Evolutionary conservation across 2,113 vertebrate species (phyloP).

Genomic region (Neolamprologus falcicula): DNA sequence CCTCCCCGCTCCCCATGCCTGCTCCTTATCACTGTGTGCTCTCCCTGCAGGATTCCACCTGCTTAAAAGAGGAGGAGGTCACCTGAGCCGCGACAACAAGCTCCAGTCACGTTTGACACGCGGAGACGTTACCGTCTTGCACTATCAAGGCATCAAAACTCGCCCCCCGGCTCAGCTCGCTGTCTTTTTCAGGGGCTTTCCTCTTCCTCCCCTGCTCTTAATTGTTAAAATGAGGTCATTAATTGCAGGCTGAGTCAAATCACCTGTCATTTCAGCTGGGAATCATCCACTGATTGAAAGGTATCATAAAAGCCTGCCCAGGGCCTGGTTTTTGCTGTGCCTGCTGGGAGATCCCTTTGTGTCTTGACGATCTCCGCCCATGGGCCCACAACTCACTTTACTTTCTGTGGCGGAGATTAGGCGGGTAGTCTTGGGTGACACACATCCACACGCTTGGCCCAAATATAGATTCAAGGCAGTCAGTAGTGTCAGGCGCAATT

Average conservation of each 20-base stretch:
- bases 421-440: constrained; percentile 60
- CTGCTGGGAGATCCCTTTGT: constrained; percentile 61
- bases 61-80: not conserved
- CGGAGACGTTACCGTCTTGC: not conserved
- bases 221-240: constrained; percentile 76
- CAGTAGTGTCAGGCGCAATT: constrained; percentile 65
- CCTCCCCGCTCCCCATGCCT: not conserved
- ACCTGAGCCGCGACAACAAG: not conserved
- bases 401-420: constrained; percentile 22
- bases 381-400: constrained; percentile 49
- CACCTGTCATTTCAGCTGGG: constrained; percentile 71
- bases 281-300: constrained; percentile 70
- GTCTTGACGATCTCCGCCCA: constrained; percentile 52
- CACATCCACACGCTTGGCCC: constrained; percentile 66
- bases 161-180: not conserved
- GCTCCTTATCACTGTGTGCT: not conserved
- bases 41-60: constrained; percentile 10
- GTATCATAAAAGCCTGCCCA: constrained; percentile 69
- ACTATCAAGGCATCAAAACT: constrained; percentile 13
- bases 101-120: not conserved
- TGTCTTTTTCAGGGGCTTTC: constrained; percentile 31
- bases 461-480: constrained; percentile 68
- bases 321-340: constrained; percentile 39
- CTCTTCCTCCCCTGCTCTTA: constrained; percentile 60
- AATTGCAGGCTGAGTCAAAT: constrained; percentile 71